A percentile compares a stretch with the other conserved stretches of the same genome.
phyloP scores from a whole-genome alignment of 2,113 vertebrate species.

The Pseudonaja textilis region DNA sequence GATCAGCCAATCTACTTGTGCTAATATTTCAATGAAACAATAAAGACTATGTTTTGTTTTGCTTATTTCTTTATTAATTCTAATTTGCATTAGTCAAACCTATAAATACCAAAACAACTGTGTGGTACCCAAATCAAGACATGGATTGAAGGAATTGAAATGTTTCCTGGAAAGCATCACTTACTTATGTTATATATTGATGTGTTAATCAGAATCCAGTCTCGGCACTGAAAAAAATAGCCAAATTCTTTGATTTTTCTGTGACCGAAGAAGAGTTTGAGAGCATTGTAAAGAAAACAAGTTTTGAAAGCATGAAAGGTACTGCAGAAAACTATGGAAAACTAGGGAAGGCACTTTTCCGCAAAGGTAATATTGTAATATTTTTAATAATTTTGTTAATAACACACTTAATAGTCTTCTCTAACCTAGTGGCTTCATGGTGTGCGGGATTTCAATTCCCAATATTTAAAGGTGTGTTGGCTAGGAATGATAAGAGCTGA shows the following conservation, averaged over 20 bases:
- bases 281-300: not conserved
- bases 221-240: not conserved
- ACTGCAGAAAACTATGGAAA: not conserved
- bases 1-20: not conserved
- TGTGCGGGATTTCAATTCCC: not conserved
- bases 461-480: not conserved
- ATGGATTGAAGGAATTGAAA: not conserved
- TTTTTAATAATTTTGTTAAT: not conserved
- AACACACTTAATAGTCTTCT: not conserved
- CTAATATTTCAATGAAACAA: not conserved
- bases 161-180: not conserved
- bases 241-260: conserved; percentile 2
- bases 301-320: conserved; percentile 33
- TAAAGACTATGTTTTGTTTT: not conserved
- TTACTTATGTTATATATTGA: not conserved
- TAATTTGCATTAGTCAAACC: not conserved
- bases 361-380: not conserved
- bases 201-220: conserved; percentile 9
- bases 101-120: not conserved
- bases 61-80: not conserved
- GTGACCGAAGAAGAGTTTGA: conserved; percentile 21
- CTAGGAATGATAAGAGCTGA: not conserved
- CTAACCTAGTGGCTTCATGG: not conserved
- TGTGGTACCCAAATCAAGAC: not conserved
- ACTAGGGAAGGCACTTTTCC: conserved; percentile 15